Evolutionary conservation across 1,140 invertebrate genomes (phyloP).

Genomic region (Sycobia sp.): DNA sequence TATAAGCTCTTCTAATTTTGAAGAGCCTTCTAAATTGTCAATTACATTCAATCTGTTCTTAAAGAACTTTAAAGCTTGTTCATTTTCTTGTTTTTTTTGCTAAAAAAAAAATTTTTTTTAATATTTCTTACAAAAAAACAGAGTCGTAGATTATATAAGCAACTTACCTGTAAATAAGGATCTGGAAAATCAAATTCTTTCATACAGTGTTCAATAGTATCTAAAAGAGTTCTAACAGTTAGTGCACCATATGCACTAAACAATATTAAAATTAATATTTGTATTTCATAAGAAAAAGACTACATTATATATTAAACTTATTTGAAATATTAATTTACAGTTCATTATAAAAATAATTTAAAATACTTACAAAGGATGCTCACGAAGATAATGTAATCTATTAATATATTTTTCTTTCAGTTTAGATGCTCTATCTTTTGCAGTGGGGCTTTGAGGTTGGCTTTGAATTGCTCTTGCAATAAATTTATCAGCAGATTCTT

Average conservation of each 20-base stretch:
- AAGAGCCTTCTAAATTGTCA: constrained; percentile 63
- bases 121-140: background rate
- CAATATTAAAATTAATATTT: constrained; percentile 44
- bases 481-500: constrained; percentile 79
- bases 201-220: constrained; percentile 90
- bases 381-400: constrained; percentile 76
- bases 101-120: constrained; percentile 43
- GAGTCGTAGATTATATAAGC: constrained; percentile 44
- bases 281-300: constrained; percentile 7
- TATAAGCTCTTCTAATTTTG: constrained; percentile 65
- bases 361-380: constrained; percentile 77
- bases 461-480: constrained; percentile 77
- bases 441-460: constrained; percentile 74
- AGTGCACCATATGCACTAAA: constrained; percentile 82
- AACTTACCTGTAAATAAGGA: constrained; percentile 77
- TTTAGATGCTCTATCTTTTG: constrained; percentile 77
- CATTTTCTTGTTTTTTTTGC: constrained; percentile 75
- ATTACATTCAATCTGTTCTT: constrained; percentile 61
- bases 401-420: constrained; percentile 85
- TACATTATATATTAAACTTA: background rate
- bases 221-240: constrained; percentile 86
- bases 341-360: background rate
- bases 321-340: constrained; percentile 14
- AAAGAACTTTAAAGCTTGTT: constrained; percentile 66
- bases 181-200: constrained; percentile 91